Evolutionary conservation across 2,888 invertebrate genomes (phyloP), one percentile per base, ranked within the genome.

Genomic region (Chymomyza procnemis): DNA sequence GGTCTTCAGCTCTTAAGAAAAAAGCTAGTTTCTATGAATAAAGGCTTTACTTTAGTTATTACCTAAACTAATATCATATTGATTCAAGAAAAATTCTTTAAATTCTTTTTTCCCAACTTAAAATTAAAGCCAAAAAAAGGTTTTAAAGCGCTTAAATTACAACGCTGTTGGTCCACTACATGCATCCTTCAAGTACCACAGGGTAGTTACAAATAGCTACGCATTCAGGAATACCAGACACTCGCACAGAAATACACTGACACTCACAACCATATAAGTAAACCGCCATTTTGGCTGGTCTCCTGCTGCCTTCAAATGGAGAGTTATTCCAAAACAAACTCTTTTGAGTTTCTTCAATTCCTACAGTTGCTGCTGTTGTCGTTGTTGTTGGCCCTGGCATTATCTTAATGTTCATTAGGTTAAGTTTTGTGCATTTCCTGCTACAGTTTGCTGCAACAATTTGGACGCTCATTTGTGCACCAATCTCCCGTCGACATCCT

Each of bases 341-440:
- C 9, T 41, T 41, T 41, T 41, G 34, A 41, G 34, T 41, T 41
- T 26, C 26, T 26, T 26, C 26, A 26, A 26, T 26, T 26, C 6
- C 16, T 18, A 19, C 3, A 9, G n/a, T n/a, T n/a, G 18, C 18
- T 18, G 56, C 16, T 61, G 55, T 63, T 61, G 59, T 59, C 59
- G 46, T 47, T 59, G 66, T 73, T 82, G 72, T n/a, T n/a, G n/a
- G n/a, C 77, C 80, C 84, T 86, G 88, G 87, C 83, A 80, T 84
- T 84, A 84, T 87, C 83, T 84, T 80, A 84, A 88, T 88, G 88
- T 84, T 88, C 88, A 84, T 84, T 87, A 80, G 83, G 84, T 84
- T 88, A 83, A 87, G 83, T 83, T 81, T 83, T 80, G 87, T 80
- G 86, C 79, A 87, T 86, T 86, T 83, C 80, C 83, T 69, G 83